Conservation (phyloP, 2,113 vertebrate genomes). For the Pollimyrus isidori region DNA sequence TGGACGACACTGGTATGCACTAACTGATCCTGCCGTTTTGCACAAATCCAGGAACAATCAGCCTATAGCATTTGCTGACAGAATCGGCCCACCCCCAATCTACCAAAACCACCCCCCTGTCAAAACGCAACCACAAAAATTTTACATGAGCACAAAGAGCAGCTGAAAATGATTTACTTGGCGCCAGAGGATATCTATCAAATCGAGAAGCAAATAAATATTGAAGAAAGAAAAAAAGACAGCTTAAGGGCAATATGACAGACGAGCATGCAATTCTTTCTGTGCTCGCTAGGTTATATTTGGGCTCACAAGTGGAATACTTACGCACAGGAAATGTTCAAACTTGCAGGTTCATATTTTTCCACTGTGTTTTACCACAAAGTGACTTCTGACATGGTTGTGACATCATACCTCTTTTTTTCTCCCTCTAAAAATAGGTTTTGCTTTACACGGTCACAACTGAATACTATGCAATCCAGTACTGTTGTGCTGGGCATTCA, state of each 20-base stretch:
- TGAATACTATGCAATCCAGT: background rate
- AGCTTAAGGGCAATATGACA: background rate
- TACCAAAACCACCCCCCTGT: too few relatives aligned
- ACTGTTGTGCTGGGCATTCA: background rate
- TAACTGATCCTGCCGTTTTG: too few relatives aligned
- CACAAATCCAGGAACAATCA: too few relatives aligned
- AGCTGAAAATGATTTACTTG: too few relatives aligned
- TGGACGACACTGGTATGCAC: too few relatives aligned
- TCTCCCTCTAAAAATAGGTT: background rate
- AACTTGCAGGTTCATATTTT: background rate
- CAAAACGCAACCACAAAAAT: too few relatives aligned
- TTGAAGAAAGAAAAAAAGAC: too few relatives aligned
- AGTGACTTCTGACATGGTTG: background rate
- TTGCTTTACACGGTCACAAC: background rate
- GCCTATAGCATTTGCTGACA: too few relatives aligned
- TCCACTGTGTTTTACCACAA: background rate
- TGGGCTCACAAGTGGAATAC: background rate
- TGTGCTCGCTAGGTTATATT: background rate
- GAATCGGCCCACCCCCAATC: too few relatives aligned
- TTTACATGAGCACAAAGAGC: too few relatives aligned
- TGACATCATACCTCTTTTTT: background rate
- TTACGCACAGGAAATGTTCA: background rate
- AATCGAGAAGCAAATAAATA: too few relatives aligned
- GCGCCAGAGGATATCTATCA: too few relatives aligned
- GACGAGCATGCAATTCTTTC: background rate